Evolutionary conservation across 1,140 invertebrate species (phyloP).

Genomic region (Gonioctena quinquepunctata): DNA sequence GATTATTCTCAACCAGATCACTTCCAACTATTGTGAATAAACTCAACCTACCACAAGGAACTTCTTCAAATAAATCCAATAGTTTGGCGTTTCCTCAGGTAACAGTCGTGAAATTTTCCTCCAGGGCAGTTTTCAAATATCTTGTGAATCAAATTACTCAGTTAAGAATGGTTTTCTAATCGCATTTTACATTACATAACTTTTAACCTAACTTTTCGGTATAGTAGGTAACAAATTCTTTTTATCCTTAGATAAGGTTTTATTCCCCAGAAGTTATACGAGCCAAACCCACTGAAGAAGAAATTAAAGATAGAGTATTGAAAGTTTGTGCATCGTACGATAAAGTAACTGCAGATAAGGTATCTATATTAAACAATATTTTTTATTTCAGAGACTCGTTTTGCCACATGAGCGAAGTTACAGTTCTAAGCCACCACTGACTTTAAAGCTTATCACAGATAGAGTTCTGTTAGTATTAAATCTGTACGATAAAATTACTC

Average conservation of each 20-base stretch:
- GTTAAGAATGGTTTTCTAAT: not conserved
- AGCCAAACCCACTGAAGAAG: slow-evolving; percentile 56
- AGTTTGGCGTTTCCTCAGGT: not conserved
- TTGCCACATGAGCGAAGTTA: slow-evolving; percentile 68
- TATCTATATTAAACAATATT: slow-evolving; percentile 58
- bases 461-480: slow-evolving; percentile 91
- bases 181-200: slow-evolving; percentile 39
- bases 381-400: slow-evolving; percentile 67
- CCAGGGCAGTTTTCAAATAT: no score
- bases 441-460: slow-evolving; percentile 80
- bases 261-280: slow-evolving; percentile 49
- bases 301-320: slow-evolving; percentile 74
- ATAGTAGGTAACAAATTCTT: not conserved
- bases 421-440: slow-evolving; percentile 73
- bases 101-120: no score
- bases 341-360: slow-evolving; percentile 78
- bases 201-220: slow-evolving; percentile 42
- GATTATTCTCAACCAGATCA: slow-evolving; percentile 29
- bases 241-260: slow-evolving; percentile 37
- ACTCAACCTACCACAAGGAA: not conserved
- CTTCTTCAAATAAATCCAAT: not conserved
- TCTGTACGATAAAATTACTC: slow-evolving; percentile 95
- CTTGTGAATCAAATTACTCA: no score
- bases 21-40: slow-evolving; percentile 28
- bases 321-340: slow-evolving; percentile 79